These are phyloP conservation scores for Drosophila barbarae DNA, from an alignment of 2,888 invertebrate species.

Conservation along the genomic window DNA sequence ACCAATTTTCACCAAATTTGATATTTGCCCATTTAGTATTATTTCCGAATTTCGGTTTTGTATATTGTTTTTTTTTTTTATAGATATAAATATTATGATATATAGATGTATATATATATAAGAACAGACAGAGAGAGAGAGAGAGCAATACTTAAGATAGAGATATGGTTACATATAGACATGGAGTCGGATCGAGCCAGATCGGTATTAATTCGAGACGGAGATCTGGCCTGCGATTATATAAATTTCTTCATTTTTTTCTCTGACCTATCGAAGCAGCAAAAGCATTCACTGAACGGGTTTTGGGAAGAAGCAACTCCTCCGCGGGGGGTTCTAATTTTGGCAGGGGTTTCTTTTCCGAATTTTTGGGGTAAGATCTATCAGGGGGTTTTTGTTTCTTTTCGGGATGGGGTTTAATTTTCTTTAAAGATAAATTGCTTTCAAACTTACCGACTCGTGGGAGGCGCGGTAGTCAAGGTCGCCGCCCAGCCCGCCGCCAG, in stretches of 20 bases:
- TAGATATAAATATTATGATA: slow-evolving; percentile 24
- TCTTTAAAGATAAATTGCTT: not conserved
- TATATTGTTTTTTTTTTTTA: slow-evolving; percentile 40
- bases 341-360: slow-evolving; percentile 12
- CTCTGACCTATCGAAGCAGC: slow-evolving; percentile 62
- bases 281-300: slow-evolving; percentile 70
- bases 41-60: slow-evolving; percentile 36
- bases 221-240: slow-evolving; percentile 9
- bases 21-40: no score
- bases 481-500: slow-evolving; percentile 81
- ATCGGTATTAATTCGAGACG: slow-evolving; percentile 18
- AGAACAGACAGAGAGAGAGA: slow-evolving; percentile 41
- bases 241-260: slow-evolving; percentile 26
- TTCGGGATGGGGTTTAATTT: not conserved
- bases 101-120: slow-evolving; percentile 58
- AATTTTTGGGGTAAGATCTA: slow-evolving; percentile 3
- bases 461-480: slow-evolving; percentile 90
- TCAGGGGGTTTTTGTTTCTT: not conserved
- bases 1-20: no score
- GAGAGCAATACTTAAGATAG: slow-evolving; percentile 47
- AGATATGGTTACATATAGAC: slow-evolving; percentile 38
- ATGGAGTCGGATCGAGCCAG: slow-evolving; percentile 35
- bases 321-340: slow-evolving; percentile 6
- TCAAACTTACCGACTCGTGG: slow-evolving; percentile 88
- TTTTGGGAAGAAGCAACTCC: slow-evolving; percentile 14